phyloP scores from a whole-genome alignment of 1,140 invertebrate genomes.

The Hetaerina americana region DNA sequence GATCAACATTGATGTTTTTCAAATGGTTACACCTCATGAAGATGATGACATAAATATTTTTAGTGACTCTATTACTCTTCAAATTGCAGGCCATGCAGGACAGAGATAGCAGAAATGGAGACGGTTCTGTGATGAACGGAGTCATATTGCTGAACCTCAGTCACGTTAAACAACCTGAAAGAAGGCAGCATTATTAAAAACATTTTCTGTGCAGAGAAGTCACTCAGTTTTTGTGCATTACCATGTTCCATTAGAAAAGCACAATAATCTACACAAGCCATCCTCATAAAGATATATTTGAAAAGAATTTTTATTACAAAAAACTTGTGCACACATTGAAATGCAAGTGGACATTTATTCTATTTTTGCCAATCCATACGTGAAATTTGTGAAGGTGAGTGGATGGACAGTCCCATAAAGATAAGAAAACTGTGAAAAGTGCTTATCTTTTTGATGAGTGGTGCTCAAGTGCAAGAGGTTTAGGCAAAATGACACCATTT shows the following conservation, averaged over 20 bases:
- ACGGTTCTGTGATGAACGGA: slow-evolving; percentile 62
- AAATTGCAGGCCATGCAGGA: slow-evolving; percentile 39
- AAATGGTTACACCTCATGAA: background rate
- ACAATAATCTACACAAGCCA: background rate
- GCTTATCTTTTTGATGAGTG: no score
- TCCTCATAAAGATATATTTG: background rate
- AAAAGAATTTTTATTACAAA: background rate
- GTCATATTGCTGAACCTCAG: background rate
- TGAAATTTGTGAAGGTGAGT: background rate
- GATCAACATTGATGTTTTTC: background rate
- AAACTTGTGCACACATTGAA: background rate
- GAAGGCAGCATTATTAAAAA: background rate
- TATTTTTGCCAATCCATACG: background rate
- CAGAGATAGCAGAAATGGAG: slow-evolving; percentile 74
- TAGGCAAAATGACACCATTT: no score
- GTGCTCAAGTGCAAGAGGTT: no score
- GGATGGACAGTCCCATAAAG: background rate
- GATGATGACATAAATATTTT: background rate
- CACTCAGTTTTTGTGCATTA: background rate
- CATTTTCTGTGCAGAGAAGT: background rate
- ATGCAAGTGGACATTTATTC: background rate
- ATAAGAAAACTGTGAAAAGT: background rate
- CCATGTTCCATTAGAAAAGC: background rate
- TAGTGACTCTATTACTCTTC: slow-evolving; percentile 12
- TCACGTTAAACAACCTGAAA: background rate